Conservation (phyloP, 2,113 vertebrate genomes). For the Myiopsitta monachus region DNA sequence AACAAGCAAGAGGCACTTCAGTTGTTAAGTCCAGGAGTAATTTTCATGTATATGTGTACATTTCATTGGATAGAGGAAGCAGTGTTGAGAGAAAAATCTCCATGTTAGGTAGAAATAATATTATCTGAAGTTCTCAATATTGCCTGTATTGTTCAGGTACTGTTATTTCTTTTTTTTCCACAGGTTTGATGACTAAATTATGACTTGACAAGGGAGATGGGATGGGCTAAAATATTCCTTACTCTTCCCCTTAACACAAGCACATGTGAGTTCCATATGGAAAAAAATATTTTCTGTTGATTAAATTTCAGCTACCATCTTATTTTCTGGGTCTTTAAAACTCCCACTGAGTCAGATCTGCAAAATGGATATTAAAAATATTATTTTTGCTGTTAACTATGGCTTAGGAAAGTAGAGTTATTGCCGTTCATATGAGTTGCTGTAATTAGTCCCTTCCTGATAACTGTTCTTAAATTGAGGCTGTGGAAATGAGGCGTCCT, state of each 20-base stretch:
- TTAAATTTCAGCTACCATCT: not conserved
- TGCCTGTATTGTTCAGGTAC: not conserved
- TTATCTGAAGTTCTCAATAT: not conserved
- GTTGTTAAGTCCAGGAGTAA: not conserved
- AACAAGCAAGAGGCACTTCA: not conserved
- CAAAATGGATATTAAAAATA: not conserved
- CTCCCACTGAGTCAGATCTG: not conserved
- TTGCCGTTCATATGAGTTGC: not conserved
- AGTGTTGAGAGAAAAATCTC: not conserved
- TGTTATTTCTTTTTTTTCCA: not conserved
- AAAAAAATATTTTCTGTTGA: not conserved
- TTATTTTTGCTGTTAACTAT: conserved; percentile 13
- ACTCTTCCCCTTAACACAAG: not conserved
- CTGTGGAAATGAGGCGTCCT: conserved; percentile 56
- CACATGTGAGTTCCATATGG: not conserved
- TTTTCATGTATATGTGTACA: not conserved
- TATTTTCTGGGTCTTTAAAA: not conserved
- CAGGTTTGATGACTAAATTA: not conserved
- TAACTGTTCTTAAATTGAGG: conserved; percentile 53
- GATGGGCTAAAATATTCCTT: not conserved
- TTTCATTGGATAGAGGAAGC: not conserved
- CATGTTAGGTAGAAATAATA: not conserved
- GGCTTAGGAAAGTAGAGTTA: not conserved
- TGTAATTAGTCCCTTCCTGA: conserved; percentile 13
- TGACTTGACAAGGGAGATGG: not conserved